Percentiles rank a stretch among this genome's conserved stretches.
These are phyloP conservation scores for Tapirus terrestris DNA, from an alignment of 2,113 vertebrate genomes.

Conservation along the genomic window DNA sequence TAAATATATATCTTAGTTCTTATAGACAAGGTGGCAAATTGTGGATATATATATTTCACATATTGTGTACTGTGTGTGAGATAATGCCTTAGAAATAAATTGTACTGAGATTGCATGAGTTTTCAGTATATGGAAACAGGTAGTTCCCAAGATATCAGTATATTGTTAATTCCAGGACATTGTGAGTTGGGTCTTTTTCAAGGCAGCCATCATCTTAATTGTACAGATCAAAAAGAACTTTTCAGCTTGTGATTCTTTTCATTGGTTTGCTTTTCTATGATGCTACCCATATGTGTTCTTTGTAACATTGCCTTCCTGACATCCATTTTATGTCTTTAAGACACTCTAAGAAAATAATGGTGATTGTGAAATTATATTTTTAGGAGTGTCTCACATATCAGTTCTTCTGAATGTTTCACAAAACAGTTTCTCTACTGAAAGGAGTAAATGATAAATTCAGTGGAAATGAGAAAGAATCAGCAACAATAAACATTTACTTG, in stretches of 20 bases:
- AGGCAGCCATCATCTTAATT: neutral
- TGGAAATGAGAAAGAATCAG: conserved; percentile 68
- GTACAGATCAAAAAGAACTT: neutral
- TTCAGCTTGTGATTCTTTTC: neutral
- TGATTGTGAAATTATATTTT: conserved; percentile 50
- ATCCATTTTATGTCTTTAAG: conserved; percentile 54
- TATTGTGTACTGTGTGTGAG: neutral
- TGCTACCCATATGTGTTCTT: neutral
- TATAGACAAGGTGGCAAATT: neutral
- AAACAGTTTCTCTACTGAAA: conserved; percentile 14
- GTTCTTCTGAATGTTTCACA: conserved; percentile 42
- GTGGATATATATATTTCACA: neutral
- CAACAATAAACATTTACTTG: conserved; percentile 49
- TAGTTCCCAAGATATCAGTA: neutral
- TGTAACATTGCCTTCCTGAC: neutral
- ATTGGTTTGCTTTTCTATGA: neutral
- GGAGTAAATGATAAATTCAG: conserved; percentile 63
- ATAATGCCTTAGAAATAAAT: neutral
- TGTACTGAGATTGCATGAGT: neutral
- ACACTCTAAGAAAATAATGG: neutral
- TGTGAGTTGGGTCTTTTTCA: neutral
- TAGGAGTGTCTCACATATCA: neutral
- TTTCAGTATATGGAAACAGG: neutral
- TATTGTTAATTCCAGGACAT: neutral
- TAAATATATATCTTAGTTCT: neutral